A percentile compares a stretch with the other conserved stretches of the same genome.
These are phyloP conservation scores for Sycophaga agraensis DNA, from an alignment of 1,140 invertebrate genomes.

Conservation along the genomic window DNA sequence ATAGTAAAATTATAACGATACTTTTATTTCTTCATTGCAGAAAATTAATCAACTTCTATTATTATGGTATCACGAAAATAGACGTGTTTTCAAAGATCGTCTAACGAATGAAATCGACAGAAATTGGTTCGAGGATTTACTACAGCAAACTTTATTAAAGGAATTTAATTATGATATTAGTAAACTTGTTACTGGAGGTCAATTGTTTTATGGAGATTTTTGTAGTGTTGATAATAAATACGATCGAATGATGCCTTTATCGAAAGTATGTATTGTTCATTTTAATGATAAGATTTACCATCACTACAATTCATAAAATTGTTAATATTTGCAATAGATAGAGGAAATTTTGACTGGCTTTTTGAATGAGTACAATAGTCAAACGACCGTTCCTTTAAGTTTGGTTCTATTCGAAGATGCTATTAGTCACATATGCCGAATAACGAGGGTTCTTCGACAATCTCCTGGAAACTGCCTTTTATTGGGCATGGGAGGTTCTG, in stretches of 20 bases:
- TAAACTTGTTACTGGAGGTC: too few relatives aligned
- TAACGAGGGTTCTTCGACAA: conserved; percentile 66
- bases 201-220: conserved; percentile 40
- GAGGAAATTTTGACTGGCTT: conserved; percentile 51
- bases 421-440: conserved; percentile 67
- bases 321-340: conserved; percentile 36
- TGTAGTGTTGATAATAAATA: conserved; percentile 31
- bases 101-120: conserved; percentile 66
- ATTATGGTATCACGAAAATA: conserved; percentile 72
- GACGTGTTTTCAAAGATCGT: conserved; percentile 71
- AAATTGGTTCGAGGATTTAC: conserved; percentile 62
- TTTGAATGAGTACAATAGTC: conserved; percentile 70
- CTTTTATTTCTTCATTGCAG: too few relatives aligned
- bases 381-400: conserved; percentile 68
- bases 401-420: conserved; percentile 72
- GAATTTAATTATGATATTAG: conserved; percentile 64
- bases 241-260: conserved; percentile 29
- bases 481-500: conserved; percentile 69
- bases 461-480: conserved; percentile 63
- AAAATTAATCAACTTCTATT: conserved; percentile 36
- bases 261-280: too few relatives aligned
- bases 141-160: conserved; percentile 59
- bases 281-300: too few relatives aligned
- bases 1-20: too few relatives aligned
- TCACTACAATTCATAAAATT: too few relatives aligned